phyloP scores from a whole-genome alignment of 2,797 vertebrate species.

The Trichosurus vulpecula region DNA sequence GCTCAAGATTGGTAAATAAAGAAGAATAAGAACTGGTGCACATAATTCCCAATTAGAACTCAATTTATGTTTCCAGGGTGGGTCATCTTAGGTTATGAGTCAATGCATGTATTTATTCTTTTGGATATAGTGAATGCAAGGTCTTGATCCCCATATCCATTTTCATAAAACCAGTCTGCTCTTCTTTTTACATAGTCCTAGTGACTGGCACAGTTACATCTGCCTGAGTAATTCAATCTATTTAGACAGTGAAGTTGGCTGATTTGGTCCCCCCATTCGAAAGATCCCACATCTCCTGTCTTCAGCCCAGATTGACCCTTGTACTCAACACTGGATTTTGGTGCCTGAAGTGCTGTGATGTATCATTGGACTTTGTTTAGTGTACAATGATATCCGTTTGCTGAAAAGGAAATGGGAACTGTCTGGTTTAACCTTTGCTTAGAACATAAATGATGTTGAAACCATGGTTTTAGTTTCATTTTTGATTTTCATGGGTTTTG shows the following conservation, averaged over 20 bases:
- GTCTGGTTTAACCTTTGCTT: conserved; percentile 4
- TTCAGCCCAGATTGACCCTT: background rate
- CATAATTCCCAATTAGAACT: background rate
- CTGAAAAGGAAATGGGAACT: background rate
- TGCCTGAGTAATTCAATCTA: background rate
- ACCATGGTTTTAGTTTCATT: background rate
- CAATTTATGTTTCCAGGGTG: background rate
- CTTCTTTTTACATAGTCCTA: background rate
- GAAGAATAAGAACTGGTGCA: background rate
- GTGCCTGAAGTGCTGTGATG: background rate
- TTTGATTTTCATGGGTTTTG: background rate
- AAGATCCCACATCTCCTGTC: background rate
- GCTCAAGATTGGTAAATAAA: background rate
- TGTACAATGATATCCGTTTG: background rate
- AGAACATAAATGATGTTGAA: background rate
- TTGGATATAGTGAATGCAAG: background rate
- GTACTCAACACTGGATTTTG: background rate
- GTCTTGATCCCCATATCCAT: background rate
- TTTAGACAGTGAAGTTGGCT: background rate
- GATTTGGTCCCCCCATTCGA: background rate
- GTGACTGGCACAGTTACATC: background rate
- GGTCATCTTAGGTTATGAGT: conserved; percentile 20
- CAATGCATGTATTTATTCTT: background rate
- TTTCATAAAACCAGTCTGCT: background rate
- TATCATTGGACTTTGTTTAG: background rate